Percentiles rank a stretch among this genome's conserved stretches.
phyloP scores from a whole-genome alignment of 2,888 invertebrate species.

The Sesia bembeciformis region DNA sequence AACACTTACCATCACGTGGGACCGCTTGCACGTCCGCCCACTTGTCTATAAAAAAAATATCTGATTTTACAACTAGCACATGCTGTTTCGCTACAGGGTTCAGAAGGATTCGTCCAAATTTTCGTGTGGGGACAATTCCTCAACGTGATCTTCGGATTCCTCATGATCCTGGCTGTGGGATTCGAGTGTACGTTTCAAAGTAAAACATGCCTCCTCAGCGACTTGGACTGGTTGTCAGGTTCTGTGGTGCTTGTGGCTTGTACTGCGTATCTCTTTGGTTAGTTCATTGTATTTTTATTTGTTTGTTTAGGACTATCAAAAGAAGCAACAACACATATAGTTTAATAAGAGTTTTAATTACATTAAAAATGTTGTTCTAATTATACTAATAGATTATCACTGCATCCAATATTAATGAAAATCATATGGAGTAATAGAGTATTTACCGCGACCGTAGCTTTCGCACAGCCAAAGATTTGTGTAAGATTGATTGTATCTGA shows the following conservation, averaged over 20 bases:
- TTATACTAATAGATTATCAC: too few relatives aligned
- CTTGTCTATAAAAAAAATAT: too few relatives aligned
- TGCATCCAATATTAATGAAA: too few relatives aligned
- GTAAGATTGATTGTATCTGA: too few relatives aligned
- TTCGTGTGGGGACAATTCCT: constrained; percentile 33
- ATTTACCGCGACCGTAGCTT: too few relatives aligned
- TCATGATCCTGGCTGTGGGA: constrained; percentile 11
- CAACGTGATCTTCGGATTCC: constrained; percentile 21
- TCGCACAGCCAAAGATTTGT: too few relatives aligned
- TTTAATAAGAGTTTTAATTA: too few relatives aligned
- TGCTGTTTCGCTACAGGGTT: constrained; percentile 18
- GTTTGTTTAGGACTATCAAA: constrained; percentile 9
- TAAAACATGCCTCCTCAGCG: constrained; percentile 16
- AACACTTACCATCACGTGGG: too few relatives aligned
- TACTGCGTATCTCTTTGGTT: constrained; percentile 18
- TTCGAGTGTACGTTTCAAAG: constrained; percentile 18
- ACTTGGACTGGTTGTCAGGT: constrained; percentile 32
- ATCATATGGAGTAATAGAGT: too few relatives aligned
- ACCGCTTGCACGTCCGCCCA: too few relatives aligned
- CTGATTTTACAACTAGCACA: too few relatives aligned
- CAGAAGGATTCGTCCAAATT: constrained; percentile 33
- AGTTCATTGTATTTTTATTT: constrained; percentile 14
- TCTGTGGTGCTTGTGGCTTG: constrained; percentile 12
- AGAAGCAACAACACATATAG: background rate
- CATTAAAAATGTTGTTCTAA: too few relatives aligned